A percentile compares a stretch with the other conserved stretches of the same genome.
phyloP scores from a whole-genome alignment of 2,797 vertebrate genomes.

The Salarias fasciatus region DNA sequence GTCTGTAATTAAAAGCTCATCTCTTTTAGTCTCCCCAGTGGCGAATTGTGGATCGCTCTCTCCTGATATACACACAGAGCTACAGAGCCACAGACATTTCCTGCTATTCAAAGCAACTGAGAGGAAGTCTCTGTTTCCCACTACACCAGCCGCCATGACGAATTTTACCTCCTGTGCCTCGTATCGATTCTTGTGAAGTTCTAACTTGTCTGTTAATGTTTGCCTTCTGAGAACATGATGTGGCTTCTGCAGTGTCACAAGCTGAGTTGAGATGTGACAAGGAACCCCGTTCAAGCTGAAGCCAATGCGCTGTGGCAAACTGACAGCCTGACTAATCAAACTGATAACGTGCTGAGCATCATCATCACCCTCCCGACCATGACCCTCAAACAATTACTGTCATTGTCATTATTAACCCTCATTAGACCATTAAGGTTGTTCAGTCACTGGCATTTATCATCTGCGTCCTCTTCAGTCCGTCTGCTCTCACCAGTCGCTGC shows the following conservation, averaged over 20 bases:
- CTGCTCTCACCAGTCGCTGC: slow-evolving; percentile 41
- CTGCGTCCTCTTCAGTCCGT: slow-evolving; percentile 28
- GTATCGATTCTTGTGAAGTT: slow-evolving; percentile 13
- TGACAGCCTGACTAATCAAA: slow-evolving; percentile 3
- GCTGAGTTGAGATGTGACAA: slow-evolving; percentile 4
- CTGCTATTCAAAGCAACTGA: slow-evolving; percentile 42
- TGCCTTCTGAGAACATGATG: background rate
- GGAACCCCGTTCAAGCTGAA: background rate
- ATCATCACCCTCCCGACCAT: slow-evolving; percentile 5
- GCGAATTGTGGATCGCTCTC: slow-evolving; percentile 60
- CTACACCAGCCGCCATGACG: slow-evolving; percentile 29
- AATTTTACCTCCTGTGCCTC: slow-evolving; percentile 23
- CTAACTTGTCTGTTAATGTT: slow-evolving; percentile 7
- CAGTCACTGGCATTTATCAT: slow-evolving; percentile 35
- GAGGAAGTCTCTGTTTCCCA: slow-evolving; percentile 31
- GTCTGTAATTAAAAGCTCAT: slow-evolving; percentile 77
- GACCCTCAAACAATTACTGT: slow-evolving; percentile 27
- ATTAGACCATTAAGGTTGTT: slow-evolving; percentile 25
- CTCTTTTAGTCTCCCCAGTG: slow-evolving; percentile 62
- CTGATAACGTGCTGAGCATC: background rate
- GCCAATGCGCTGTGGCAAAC: background rate
- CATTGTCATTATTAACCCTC: slow-evolving; percentile 33
- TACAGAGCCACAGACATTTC: slow-evolving; percentile 38
- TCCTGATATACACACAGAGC: slow-evolving; percentile 43
- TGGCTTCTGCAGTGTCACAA: background rate